These are phyloP conservation scores for Anolis carolinensis DNA, from an alignment of 2,113 vertebrate genomes.

Conservation along the genomic window DNA sequence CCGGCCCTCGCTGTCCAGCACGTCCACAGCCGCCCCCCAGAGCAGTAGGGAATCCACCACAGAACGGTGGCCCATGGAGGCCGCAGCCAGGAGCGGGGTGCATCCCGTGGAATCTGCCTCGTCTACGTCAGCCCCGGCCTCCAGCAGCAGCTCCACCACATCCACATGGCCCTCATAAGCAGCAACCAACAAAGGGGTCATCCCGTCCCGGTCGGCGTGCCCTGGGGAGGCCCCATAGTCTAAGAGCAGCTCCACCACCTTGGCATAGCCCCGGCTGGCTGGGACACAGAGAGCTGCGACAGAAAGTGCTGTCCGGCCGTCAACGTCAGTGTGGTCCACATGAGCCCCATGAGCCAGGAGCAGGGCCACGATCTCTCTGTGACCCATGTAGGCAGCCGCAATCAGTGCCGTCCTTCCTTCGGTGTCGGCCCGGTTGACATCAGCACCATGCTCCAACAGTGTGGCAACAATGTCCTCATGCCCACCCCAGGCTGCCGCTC, in stretches of 20 bases:
- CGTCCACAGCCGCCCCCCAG: conserved; percentile 81
- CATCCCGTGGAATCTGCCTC: conserved; percentile 66
- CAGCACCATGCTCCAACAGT: conserved; percentile 72
- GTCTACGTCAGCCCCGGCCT: conserved; percentile 81
- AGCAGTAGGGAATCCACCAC: conserved; percentile 77
- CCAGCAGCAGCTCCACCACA: conserved; percentile 79
- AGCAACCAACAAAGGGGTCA: conserved; percentile 81
- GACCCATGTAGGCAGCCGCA: conserved; percentile 83
- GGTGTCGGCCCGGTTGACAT: conserved; percentile 73
- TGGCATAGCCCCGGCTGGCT: conserved; percentile 67
- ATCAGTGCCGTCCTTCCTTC: conserved; percentile 81
- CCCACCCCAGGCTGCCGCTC: conserved; percentile 83
- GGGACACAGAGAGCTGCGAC: conserved; percentile 81
- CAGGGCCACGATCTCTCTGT: conserved; percentile 74
- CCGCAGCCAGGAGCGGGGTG: conserved; percentile 79
- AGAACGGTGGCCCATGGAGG: conserved; percentile 79
- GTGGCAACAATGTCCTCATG: conserved; percentile 77
- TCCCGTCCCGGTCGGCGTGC: conserved; percentile 78
- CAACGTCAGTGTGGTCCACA: conserved; percentile 73
- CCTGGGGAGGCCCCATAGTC: conserved; percentile 77
- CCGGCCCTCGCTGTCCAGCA: conserved; percentile 79
- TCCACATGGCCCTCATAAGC: conserved; percentile 81
- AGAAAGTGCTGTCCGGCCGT: conserved; percentile 79
- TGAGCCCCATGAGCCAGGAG: conserved; percentile 72
- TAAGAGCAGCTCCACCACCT: conserved; percentile 75